These are phyloP conservation scores for Cheirogaleus medius DNA, from an alignment of 2,113 vertebrate species.

Conservation along the genomic window DNA sequence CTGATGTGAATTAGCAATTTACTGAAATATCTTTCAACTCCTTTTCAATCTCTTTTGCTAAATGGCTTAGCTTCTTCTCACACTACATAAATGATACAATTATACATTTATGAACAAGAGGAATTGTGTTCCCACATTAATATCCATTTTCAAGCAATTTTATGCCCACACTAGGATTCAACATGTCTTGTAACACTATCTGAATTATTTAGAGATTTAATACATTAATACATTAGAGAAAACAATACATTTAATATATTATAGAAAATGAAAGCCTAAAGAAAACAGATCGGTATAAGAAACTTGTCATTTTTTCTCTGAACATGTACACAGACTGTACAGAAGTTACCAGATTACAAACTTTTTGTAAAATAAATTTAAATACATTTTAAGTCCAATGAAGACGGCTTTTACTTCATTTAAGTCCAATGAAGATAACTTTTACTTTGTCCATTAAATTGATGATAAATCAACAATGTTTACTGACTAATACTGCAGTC, in stretches of 20 bases:
- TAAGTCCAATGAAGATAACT: constrained; percentile 30
- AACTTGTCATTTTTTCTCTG: constrained; percentile 29
- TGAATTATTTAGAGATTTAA: constrained; percentile 29
- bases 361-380: neutral
- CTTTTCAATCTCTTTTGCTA: constrained; percentile 35
- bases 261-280: constrained; percentile 29
- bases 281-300: constrained; percentile 14
- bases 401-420: constrained; percentile 52
- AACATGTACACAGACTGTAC: neutral
- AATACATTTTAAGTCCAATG: constrained; percentile 38
- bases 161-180: neutral
- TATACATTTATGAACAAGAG: constrained; percentile 25
- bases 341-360: constrained; percentile 29
- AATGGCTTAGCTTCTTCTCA: neutral
- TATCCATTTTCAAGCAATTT: neutral
- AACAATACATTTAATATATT: constrained; percentile 21
- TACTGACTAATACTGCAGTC: neutral
- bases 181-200: neutral
- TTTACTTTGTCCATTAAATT: neutral
- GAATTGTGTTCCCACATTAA: neutral
- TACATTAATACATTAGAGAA: constrained; percentile 18
- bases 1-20: neutral
- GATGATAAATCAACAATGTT: neutral
- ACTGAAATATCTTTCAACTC: neutral
- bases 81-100: neutral